phyloP scores from a whole-genome alignment of 2,113 vertebrate genomes.

The Turnix velox region DNA sequence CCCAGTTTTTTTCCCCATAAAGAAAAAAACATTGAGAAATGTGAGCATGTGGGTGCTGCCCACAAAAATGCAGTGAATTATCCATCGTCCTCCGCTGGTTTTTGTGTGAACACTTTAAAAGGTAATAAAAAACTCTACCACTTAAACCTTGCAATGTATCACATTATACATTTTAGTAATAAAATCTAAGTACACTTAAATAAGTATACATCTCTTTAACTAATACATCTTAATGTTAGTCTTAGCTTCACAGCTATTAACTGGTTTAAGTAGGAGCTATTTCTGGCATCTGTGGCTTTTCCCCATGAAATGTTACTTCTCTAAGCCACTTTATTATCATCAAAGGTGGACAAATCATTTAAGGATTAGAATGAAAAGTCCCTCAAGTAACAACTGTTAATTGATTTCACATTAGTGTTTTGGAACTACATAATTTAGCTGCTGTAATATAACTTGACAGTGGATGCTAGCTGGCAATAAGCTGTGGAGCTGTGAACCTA shows the following conservation, averaged over 20 bases:
- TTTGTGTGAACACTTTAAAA: constrained; percentile 56
- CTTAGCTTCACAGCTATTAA: constrained; percentile 46
- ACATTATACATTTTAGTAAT: constrained; percentile 44
- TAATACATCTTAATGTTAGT: constrained; percentile 17
- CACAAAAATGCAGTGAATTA: constrained; percentile 69
- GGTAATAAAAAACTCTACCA: constrained; percentile 50
- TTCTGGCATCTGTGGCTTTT: constrained; percentile 52
- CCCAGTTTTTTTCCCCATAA: constrained; percentile 59
- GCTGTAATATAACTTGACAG: constrained; percentile 3
- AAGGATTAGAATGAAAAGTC: constrained; percentile 56
- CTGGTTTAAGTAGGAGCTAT: constrained; percentile 12
- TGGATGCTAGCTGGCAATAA: background rate
- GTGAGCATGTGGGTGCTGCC: constrained; percentile 65
- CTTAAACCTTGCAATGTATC: constrained; percentile 43
- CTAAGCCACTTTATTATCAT: constrained; percentile 63
- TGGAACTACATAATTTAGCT: constrained; percentile 31
- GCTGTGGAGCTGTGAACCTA: background rate
- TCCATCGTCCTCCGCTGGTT: constrained; percentile 42
- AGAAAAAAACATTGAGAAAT: constrained; percentile 68
- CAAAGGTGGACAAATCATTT: constrained; percentile 64
- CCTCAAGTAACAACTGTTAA: constrained; percentile 37
- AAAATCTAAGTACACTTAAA: constrained; percentile 41
- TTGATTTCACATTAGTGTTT: constrained; percentile 46
- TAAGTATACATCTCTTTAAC: background rate
- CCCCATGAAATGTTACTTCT: constrained; percentile 22